Base-by-base conservation (phyloP, 1,140 invertebrate genomes). In the Centruroides vittatus region DNA sequence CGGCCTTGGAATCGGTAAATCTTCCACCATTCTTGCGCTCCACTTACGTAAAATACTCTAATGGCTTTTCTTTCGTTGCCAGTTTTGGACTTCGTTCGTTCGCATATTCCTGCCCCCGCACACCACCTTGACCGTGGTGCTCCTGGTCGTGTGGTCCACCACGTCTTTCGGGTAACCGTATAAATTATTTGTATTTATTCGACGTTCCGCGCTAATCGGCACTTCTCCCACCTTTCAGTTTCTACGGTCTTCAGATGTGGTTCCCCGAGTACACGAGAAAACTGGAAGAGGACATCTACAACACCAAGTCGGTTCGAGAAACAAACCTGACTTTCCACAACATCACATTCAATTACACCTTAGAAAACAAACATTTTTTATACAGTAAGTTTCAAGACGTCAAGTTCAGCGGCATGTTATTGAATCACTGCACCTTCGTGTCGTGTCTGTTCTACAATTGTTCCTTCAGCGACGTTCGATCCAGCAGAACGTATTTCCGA, bases 231-330 rank as follows among this genome's bases (percentile, higher is more conserved):
- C 11, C 23, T 23, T 12, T 56, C 67, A 79, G 78, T 10, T 79
- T 77, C 63, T 80, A 79, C 66, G 78, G 79, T 0, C 66, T 80
- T 54, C 76, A 73, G 59, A 73, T 79, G 62, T 80, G 79, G 79
- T 79, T 80, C 61, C 79, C 79, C 8, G 77, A 79, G 62, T 71
- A 79, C 61, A 75, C 79, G 58, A 72, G 74, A 62, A 69, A 75
- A 47, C 70, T 80, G 12, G 61, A 68, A 52, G 66, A 60, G 23
- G 73, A 76, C 59, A 69, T 75, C 47, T 73, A 75, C 63, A 71
- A 73, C 8, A 70, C 49, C 3, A 52, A 60, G 12, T 65, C 65
- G 2, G 58, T 52, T 23, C 9, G 57, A 4, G 11, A 48, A 47
- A 36, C 49, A 0, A 65, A 61, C 8, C 23, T 13, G 0, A 62